phyloP scores from a whole-genome alignment of 1,140 invertebrate species.

The Drosophila grimshawi region DNA sequence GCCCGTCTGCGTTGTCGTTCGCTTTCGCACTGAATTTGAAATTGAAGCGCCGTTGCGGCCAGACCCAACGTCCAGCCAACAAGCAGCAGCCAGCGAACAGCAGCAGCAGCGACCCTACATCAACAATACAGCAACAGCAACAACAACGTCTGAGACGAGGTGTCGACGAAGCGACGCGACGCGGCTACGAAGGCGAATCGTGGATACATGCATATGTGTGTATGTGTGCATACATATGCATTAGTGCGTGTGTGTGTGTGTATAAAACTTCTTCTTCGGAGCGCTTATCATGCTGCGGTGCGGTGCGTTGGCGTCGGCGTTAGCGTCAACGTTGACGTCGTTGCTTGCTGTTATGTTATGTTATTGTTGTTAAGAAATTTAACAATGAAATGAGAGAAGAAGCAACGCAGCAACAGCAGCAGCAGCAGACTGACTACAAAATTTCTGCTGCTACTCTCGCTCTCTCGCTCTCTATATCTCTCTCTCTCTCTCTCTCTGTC shows the following conservation, averaged over 20 bases:
- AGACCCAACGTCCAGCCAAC: constrained; percentile 39
- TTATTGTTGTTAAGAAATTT: constrained; percentile 40
- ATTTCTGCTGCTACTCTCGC: neutral
- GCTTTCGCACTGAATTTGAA: constrained; percentile 65
- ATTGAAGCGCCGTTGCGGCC: constrained; percentile 50
- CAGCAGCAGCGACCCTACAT: constrained; percentile 34
- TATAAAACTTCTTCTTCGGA: constrained; percentile 38
- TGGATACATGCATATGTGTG: constrained; percentile 20
- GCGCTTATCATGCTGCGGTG: constrained; percentile 43
- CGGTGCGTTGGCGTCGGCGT: constrained; percentile 41
- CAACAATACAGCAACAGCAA: constrained; percentile 23
- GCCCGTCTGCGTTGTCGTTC: constrained; percentile 55
- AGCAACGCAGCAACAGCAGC: constrained; percentile 12
- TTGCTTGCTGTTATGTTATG: constrained; percentile 7
- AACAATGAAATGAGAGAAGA: constrained; percentile 41
- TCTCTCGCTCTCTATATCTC: neutral
- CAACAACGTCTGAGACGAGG: constrained; percentile 41
- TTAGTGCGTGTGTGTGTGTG: constrained; percentile 7
- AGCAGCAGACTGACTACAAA: neutral
- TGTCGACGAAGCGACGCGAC: constrained; percentile 11
- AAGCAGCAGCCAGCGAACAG: constrained; percentile 21
- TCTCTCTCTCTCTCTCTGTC: neutral
- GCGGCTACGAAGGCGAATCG: constrained; percentile 13
- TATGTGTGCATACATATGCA: constrained; percentile 3
- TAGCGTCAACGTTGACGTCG: constrained; percentile 23